phyloP scores from a whole-genome alignment of 2,113 vertebrate species.

The Xenus cinereus region DNA sequence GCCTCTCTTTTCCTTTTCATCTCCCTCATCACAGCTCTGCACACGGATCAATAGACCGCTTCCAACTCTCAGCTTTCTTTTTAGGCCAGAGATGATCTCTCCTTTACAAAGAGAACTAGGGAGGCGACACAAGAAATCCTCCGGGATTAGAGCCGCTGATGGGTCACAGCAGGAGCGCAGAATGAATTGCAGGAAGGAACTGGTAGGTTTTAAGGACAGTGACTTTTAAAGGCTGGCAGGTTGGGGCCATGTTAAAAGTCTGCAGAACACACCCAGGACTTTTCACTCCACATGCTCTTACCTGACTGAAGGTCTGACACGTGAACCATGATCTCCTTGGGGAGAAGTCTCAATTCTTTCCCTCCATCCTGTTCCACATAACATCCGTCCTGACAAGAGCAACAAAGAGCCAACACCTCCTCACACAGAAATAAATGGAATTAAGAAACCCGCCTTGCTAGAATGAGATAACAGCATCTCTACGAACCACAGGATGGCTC shows the following conservation, averaged over 20 bases:
- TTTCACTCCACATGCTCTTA: neutral
- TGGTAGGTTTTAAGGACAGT: neutral
- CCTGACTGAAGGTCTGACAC: neutral
- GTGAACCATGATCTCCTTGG: neutral
- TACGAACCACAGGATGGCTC: neutral
- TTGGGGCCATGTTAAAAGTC: neutral
- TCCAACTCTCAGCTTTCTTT: neutral
- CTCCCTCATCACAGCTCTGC: neutral
- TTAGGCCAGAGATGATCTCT: neutral
- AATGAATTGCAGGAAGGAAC: neutral
- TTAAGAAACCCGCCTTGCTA: neutral
- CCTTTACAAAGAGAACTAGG: neutral
- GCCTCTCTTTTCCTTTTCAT: neutral
- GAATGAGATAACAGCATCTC: neutral
- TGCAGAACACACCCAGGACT: neutral
- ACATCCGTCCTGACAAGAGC: neutral
- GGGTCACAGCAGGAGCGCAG: neutral
- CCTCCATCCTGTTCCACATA: neutral
- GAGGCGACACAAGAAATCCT: neutral
- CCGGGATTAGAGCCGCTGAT: neutral
- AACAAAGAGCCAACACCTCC: accelerated
- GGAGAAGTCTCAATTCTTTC: neutral
- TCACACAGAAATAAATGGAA: neutral
- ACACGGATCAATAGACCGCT: neutral
- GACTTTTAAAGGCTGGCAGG: neutral